These are phyloP conservation scores for Callimorpha dominula DNA, from an alignment of 2,888 invertebrate genomes.

Conservation along the genomic window DNA sequence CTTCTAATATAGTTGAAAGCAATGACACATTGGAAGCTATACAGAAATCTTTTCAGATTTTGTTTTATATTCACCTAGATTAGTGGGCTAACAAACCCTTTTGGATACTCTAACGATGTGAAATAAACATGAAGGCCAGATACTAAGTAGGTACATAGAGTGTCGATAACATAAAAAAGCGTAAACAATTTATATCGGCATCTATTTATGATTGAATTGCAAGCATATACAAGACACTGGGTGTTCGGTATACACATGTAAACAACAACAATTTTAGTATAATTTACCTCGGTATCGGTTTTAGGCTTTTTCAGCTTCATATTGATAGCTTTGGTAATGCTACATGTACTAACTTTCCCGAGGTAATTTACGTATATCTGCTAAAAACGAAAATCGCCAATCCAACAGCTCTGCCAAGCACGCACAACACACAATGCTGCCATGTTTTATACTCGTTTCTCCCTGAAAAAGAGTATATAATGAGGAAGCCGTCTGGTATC, in stretches of 20 bases:
- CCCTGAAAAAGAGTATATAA: neutral
- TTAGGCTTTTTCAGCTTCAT: conserved; percentile 79
- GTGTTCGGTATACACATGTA: conserved; percentile 20
- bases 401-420: neutral
- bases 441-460: neutral
- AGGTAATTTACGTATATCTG: neutral
- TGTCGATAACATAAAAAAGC: neutral
- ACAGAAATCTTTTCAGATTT: too few species aligned
- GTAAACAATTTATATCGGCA: conserved; percentile 2
- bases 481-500: neutral
- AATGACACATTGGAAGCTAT: too few species aligned
- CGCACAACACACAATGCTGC: neutral
- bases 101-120: neutral
- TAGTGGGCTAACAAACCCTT: neutral
- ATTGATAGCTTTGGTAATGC: conserved; percentile 1
- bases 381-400: neutral
- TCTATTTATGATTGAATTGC: neutral
- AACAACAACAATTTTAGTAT: conserved; percentile 24
- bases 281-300: conserved; percentile 67
- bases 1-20: too few species aligned
- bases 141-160: neutral
- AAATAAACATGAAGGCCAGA: neutral
- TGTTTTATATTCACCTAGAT: too few species aligned
- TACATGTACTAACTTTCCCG: conserved; percentile 16
- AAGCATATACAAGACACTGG: neutral